These are phyloP conservation scores for Helostoma temminkii DNA, from an alignment of 2,797 vertebrate species.

Conservation along the genomic window DNA sequence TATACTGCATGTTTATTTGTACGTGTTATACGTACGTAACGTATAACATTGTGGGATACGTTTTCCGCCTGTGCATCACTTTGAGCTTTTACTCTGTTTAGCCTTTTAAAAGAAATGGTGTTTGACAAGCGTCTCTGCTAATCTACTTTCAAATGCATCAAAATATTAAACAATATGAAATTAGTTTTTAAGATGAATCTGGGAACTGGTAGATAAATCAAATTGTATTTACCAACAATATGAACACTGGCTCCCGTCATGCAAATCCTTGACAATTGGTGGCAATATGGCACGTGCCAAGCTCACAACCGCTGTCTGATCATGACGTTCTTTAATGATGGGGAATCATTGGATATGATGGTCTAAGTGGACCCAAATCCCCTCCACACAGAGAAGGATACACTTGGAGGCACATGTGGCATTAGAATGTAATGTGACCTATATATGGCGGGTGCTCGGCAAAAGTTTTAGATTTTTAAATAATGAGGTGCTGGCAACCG, in stretches of 20 bases:
- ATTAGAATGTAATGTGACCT: conserved; percentile 79
- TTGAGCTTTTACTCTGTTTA: conserved; percentile 28
- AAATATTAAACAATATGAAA: conserved; percentile 62
- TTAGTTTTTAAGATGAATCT: conserved; percentile 61
- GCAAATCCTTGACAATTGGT: conserved; percentile 65
- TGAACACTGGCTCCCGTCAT: conserved; percentile 31
- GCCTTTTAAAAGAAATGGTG: conserved; percentile 18
- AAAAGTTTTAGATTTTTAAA: conserved; percentile 85
- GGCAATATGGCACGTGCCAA: conserved; percentile 72
- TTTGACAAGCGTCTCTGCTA: conserved; percentile 51
- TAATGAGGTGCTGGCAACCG: conserved; percentile 84
- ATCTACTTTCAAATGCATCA: conserved; percentile 51
- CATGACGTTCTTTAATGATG: conserved; percentile 76
- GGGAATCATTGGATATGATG: conserved; percentile 76
- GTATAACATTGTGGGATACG: conserved; percentile 33
- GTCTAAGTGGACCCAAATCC: conserved; percentile 74
- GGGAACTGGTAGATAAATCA: conserved; percentile 48
- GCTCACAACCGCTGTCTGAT: conserved; percentile 57
- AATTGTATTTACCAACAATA: conserved; percentile 39
- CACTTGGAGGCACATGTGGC: conserved; percentile 78
- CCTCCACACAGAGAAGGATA: conserved; percentile 76
- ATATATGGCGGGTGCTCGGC: conserved; percentile 76
- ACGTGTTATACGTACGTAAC: conserved; percentile 42
- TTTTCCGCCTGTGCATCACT: conserved; percentile 21
- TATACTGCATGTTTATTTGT: conserved; percentile 42